phyloP scores from a whole-genome alignment of 2,797 vertebrate genomes.

The Takifugu rubripes region DNA sequence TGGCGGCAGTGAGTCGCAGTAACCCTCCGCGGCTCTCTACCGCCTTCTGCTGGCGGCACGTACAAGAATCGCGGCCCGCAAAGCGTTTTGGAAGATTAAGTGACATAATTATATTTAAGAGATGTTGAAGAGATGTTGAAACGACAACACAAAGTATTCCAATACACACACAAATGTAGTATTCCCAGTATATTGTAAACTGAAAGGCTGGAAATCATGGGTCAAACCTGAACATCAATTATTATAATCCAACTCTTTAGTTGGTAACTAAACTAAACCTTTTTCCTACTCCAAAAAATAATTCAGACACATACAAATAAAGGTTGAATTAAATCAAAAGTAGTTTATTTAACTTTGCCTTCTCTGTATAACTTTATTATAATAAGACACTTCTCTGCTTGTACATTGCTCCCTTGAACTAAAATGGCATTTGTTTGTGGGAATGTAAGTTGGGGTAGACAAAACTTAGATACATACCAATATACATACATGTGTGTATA shows the following conservation, averaged over 20 bases:
- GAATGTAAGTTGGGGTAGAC: constrained; percentile 87
- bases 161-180: no score
- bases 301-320: constrained; percentile 26
- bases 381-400: constrained; percentile 89
- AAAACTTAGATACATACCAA: constrained; percentile 85
- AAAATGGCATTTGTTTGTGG: constrained; percentile 83
- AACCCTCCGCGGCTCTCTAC: no score
- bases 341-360: constrained; percentile 85
- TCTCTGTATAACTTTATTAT: constrained; percentile 86
- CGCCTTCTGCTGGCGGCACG: no score
- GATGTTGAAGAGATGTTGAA: no score
- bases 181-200: no score
- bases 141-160: no score
- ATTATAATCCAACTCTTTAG: no score
- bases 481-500: constrained; percentile 85
- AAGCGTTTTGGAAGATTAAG: no score
- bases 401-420: constrained; percentile 88
- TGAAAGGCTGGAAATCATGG: no score
- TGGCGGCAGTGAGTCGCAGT: no score
- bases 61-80: no score
- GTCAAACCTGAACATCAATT: background rate
- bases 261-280: background rate
- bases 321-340: constrained; percentile 84
- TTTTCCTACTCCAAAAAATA: constrained; percentile 40
- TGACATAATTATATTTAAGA: no score